Evolutionary conservation across 1,140 invertebrate genomes (phyloP).

Genomic region (Aricia agestis): DNA sequence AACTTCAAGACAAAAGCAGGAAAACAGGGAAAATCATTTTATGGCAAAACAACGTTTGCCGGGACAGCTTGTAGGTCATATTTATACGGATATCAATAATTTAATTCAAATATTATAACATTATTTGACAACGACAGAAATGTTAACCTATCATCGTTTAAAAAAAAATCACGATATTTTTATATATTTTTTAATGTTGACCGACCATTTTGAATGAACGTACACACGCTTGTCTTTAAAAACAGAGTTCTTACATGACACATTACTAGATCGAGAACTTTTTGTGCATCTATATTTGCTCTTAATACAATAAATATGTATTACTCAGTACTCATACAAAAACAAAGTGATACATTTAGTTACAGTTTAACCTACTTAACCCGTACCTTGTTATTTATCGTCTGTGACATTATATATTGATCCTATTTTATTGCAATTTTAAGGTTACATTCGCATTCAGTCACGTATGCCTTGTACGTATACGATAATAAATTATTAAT

Average conservation of each 20-base stretch:
- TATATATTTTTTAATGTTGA: no score
- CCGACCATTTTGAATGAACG: no score
- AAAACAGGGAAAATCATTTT: no score
- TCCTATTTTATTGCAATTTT: conserved; percentile 25
- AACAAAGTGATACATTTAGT: conserved; percentile 21
- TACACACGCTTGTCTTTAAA: not conserved
- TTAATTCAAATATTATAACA: no score
- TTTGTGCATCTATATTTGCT: not conserved
- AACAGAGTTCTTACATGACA: not conserved
- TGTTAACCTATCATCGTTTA: no score
- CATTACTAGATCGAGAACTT: not conserved
- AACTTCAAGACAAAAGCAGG: no score
- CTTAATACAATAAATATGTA: not conserved
- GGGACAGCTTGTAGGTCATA: no score
- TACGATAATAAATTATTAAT: conserved; percentile 11
- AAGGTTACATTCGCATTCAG: conserved; percentile 25
- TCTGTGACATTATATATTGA: conserved; percentile 28
- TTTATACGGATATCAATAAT: no score
- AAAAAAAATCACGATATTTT: no score
- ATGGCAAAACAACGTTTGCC: no score
- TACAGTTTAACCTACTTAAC: conserved; percentile 38
- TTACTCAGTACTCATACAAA: not conserved
- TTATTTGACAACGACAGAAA: no score
- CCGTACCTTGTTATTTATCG: conserved; percentile 32
- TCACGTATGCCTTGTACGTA: conserved; percentile 3